Base-by-base conservation (phyloP, 2,888 invertebrate genomes). In the Odontothrips loti region DNA sequence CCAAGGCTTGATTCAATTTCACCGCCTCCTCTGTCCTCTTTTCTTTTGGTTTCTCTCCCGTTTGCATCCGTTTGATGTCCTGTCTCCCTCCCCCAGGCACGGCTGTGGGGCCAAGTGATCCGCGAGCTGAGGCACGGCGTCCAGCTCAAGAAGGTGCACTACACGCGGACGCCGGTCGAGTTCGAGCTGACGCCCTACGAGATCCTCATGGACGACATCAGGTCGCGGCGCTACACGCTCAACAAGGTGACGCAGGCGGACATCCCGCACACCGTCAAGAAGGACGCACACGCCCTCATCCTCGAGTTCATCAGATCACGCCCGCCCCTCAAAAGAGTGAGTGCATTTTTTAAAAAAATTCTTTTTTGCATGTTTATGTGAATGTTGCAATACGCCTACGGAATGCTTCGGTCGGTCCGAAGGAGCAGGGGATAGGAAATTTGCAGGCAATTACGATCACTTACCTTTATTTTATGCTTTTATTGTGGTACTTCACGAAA, bases 141-240 rank as follows among this genome's bases (percentile, higher is more conserved):
- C 12, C 94, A 96, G 87, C 90, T 98, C 87, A 97, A 97, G 89
- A 97, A 97, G 88, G 93, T 95, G 47, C 92, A 93, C 87, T 91
- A 90, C 87, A 92, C 93, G 83, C 90, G 93, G 85, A 91, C 94
- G 17, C 94, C 94, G 12, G 93, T 95, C 83, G 97, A 98, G 88
- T 98, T 94, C 88, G 97, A 97, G 88, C 89, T 98, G 85, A 98
- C 98, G 79, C 98, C 98, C 20, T 98, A 97, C 86, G 98, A 98
- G 89, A 96, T 97, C 86, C 91, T 98, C 82, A 96, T 98, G 95
- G 96, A 97, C 87, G 98, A 98, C 87, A 98, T 98, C 86, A 90
- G 97, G 85, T 93, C 95, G 83, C 92, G 95, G 87, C 89, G 96
- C 86, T 98, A 96, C 89, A 95, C 94, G 86, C 90, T 98, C 85